Evolutionary conservation across 1,140 invertebrate species (phyloP), one percentile per base, ranked within the genome.

Genomic region (Campoletis sonorensis): DNA sequence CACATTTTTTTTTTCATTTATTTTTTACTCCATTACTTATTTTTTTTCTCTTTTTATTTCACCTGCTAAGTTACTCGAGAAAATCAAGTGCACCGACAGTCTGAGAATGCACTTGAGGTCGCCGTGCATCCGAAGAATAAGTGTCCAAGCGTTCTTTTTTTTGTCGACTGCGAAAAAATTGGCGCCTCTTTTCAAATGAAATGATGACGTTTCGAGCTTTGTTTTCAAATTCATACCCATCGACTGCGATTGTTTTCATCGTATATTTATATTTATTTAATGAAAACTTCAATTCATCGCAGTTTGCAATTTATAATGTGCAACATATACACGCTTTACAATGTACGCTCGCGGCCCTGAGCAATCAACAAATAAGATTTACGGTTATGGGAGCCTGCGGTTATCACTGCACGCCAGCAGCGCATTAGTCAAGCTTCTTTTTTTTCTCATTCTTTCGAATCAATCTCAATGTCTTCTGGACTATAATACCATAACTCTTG

Each of bases 31-130:
- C n/a, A n/a, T n/a, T n/a, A n/a, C n/a, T n/a, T n/a, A n/a, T n/a
- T n/a, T n/a, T 64, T 11, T 45, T 45, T 13, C 40, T 45, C 40
- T 67, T 15, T 26, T 27, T 67, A 67, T 67, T 58, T 67, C n/a
- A 26, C 23, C 61, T 26, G 4, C 23, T 21, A 37, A 58, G 75
- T 80, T 82, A 68, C 79, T 75, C 64, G 45, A 54, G 51, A 77
- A 82, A 82, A 82, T 82, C 79, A 82, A 82, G 81, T 82, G 72
- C 81, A 77, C 33, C 71, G 71, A 73, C 71, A 15, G 81, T 82
- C 81, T 82, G 81, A 40, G 71, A 82, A 82, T 82, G 81, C 81
- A 80, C 78, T 82, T 72, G 75, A 80, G 30, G 33, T 61, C 79
- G 51, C 27, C 51, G 61, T 33, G 37, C 64, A 45, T 33, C 54